Base-by-base conservation (phyloP, 2,888 invertebrate species). In the Gymnosoma rotundatum region DNA sequence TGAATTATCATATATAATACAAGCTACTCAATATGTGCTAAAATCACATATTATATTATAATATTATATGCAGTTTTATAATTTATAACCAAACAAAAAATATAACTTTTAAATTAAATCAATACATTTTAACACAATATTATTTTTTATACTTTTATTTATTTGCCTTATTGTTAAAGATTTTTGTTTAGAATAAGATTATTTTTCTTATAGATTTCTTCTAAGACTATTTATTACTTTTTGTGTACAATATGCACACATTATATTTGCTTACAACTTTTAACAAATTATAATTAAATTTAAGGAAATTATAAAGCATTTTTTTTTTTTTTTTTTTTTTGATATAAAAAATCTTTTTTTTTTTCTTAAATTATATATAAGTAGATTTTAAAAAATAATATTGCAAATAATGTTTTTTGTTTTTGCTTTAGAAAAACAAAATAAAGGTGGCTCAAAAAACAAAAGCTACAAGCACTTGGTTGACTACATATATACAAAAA, bases 171-270 rank as follows among this genome's bases (percentile, higher is more conserved):
- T 45, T 25, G 45, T 52, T 45, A 32, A 60, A 58, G n/a, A 18
- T 45, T 38, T 72, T 64, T 38, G 7, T 52, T 52, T 52, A 45
- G n/a, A n/a, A n/a, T 25, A 25, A 25, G 25, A 25, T 25, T 25
- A 2, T 25, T 25, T 25, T 25, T 25, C 4, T 25, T 25, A 25
- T 25, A 25, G 4, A 25, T 54, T 45, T 60, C 0, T 18, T 52
- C 4, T 14, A 7, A 56, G 45, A 58, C 9, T 58, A 50, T 42
- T 67, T 25, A 74, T 70, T 70, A 66, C 14, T 48, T n/a, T 66
- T 73, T 72, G 83, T 75, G 75, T 72, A 80, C 83, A 83, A 83
- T 83, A 83, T 83, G 83, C 70, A 63, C 83, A 83, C 79, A 25
- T 56, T 61, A 21, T 14, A 3, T 42, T 52, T 48, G 10, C 54